Conservation (phyloP, 1,140 invertebrate genomes). For the Coenobita brevimanus region DNA sequence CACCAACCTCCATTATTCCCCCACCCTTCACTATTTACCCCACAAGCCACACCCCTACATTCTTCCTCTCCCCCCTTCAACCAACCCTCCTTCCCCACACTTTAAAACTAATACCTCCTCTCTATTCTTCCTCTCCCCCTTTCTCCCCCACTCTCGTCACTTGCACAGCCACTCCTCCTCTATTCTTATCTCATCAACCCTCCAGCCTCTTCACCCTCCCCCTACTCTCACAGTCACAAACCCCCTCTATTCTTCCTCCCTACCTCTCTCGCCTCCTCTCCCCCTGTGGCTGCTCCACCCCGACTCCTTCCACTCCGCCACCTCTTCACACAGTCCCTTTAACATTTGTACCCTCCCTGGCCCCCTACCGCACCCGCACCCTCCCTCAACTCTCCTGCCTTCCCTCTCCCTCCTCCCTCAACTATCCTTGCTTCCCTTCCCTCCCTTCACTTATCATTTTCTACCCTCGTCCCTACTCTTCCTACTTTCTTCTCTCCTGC, state of each 20-base stretch:
- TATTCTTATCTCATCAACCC: background rate
- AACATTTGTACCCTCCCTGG: slow-evolving; percentile 34
- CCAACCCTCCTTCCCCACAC: background rate
- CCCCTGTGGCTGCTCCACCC: background rate
- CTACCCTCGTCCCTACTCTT: background rate
- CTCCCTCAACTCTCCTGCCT: background rate
- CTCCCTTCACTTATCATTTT: background rate
- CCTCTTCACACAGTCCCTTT: slow-evolving; percentile 37
- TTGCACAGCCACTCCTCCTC: too few relatives aligned
- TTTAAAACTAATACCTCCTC: too few relatives aligned
- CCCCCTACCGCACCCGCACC: background rate
- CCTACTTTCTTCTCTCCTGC: background rate
- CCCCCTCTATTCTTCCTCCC: background rate
- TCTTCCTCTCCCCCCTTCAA: background rate
- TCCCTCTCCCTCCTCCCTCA: background rate
- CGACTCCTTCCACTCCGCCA: background rate
- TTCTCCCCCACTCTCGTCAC: too few relatives aligned
- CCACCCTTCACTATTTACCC: background rate
- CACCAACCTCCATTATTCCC: background rate
- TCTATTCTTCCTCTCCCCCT: too few relatives aligned
- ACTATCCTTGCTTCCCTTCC: too few relatives aligned
- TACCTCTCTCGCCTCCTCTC: background rate
- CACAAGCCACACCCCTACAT: background rate
- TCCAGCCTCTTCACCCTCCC: background rate
- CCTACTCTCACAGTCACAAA: background rate